Evolutionary conservation across 2,797 vertebrate species (phyloP), one percentile per base, ranked within the genome.

Genomic region (Nyctalus aviator): DNA sequence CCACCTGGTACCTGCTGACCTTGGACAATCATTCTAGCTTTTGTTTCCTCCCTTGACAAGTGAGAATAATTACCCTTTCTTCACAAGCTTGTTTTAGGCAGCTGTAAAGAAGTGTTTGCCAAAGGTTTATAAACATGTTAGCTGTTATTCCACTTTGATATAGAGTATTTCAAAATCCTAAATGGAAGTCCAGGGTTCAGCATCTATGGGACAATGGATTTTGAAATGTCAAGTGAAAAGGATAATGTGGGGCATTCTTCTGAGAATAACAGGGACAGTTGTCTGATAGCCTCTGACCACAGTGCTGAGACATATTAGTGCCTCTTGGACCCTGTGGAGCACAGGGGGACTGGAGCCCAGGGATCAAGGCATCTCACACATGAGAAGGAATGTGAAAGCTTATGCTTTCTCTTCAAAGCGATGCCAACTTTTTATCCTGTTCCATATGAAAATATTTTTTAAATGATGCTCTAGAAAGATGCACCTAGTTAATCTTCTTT

Each of bases 131-230:
- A 62, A 93, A 78, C 81, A 76, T n/a, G 13, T 25, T 23, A 83
- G 35, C 37, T 32, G 55, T 68, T 37, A 30, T 59, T 62, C 59
- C 30, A 20, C 23, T 62, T 91, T 77, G 72, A 27, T 35, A 75
- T 14, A 48, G 20, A 92, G 35, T 55, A 30, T 57, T 91, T 93
- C 92, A 18, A 93, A 92, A 66, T 69, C 53, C 53, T 79, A 53
- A 86, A 21, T 83, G 53, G 79, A 95, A 94, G 57, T 8, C 30
- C 32, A 76, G 32, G 11, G 15, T 71, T 27, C 0, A 59, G 3
- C 48, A 11, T 92, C 18, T 75, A 64, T 77, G 57, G 32, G 50
- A 88, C 69, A 17, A 37, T 8, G 41, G 32, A 68, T 37, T 92
- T 90, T 86, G 27, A 76, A 87, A 81, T 71, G 57, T 46, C 59